Evolutionary conservation across 2,797 vertebrate species (phyloP), one percentile per base, ranked within the genome.

Genomic region (Phoebastria nigripes): DNA sequence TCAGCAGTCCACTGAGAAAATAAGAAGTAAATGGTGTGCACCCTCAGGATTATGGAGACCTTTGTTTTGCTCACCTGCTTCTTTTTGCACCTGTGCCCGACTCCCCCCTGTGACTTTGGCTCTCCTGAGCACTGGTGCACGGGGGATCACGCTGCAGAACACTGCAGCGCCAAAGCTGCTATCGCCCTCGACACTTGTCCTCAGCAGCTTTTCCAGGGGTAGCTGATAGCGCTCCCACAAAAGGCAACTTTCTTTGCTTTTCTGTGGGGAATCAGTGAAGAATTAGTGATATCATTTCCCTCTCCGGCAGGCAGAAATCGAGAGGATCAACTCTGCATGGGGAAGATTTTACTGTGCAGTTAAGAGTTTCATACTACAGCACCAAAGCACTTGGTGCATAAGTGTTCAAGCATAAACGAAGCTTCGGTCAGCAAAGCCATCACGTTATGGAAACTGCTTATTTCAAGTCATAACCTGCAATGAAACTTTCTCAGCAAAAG

Each of bases 11-110:
- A 13, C 2, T 1, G 73, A 76, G 58, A 83, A 46, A 46, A 8
- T 1, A 3, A 5, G 0, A 7, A 63, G 17, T 11, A n/a, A 69
- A 39, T 0, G 20, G 59, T 5, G 12, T 4, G n/a, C 13, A 35
- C 83, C 71, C 86, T 26, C 8, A 11, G 88, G 73, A 44, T 12
- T 25, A 25, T 4, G 11, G 52, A 76, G 58, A 49, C 52, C 29
- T 81, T 70, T 76, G 56, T 85, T 93, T 63, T 80, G 78, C 69
- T 82, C 81, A 70, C 59, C 85, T 92, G 73, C 54, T 63, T 56
- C 61, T 33, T 56, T 31, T 1, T 3, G 4, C 49, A 87, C 65
- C 78, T 71, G 73, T 25, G 55, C 10, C 78, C 35, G 22, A 37
- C 52, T 72, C 8, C 55, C 44, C 9, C 7, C 41, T 29, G 72